A percentile compares a stretch with the other conserved stretches of the same genome.
phyloP scores from a whole-genome alignment of 2,888 invertebrate genomes.

The Phaonia tiefii region DNA sequence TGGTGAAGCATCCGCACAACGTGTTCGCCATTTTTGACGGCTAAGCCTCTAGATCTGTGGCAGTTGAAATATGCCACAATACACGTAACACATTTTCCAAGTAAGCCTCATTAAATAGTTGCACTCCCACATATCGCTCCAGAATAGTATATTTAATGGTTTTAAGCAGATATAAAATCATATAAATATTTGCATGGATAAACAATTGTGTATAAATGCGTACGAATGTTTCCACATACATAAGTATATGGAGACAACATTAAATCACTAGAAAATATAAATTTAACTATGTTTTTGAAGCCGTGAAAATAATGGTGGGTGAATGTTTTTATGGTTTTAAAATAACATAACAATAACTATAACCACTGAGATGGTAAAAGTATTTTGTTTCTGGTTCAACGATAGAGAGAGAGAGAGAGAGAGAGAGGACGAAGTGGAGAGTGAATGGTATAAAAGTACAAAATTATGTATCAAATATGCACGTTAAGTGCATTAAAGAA shows the following conservation, averaged over 20 bases:
- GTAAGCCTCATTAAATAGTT: background rate
- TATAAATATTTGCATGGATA: background rate
- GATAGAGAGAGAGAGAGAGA: no score
- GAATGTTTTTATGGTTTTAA: no score
- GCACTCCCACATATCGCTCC: background rate
- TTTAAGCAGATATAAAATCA: background rate
- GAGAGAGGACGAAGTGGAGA: no score
- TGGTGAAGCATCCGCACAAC: background rate
- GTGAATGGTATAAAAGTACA: background rate
- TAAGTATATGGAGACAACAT: background rate
- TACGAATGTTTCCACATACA: no score
- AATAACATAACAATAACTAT: no score
- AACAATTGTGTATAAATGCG: background rate
- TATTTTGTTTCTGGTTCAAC: no score
- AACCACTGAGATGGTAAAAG: no score
- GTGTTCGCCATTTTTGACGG: background rate
- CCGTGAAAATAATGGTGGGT: no score
- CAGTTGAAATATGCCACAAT: background rate
- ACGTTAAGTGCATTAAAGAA: constrained; percentile 31
- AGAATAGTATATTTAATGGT: background rate
- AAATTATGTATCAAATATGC: constrained; percentile 41
- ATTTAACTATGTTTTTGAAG: background rate
- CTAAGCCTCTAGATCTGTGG: background rate
- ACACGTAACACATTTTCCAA: background rate
- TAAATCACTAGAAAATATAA: constrained; percentile 19